These are phyloP conservation scores for human DNA, from an alignment of 2,113 vertebrate species.

Conservation along the genomic window GRCh38 chr2:181639501-181640000, in stretches of 20 bases:
- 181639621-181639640: background rate
- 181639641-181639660: background rate
- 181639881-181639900: background rate
- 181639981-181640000: background rate
- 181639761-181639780: conserved; percentile 17
- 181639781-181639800: background rate
- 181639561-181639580: background rate
- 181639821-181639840: conserved; percentile 10
- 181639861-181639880: background rate
- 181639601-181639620: background rate
- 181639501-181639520: background rate
- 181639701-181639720: background rate
- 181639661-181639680: background rate
- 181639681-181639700: background rate
- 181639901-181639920: background rate
- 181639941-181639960: conserved; percentile 34
- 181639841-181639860: conserved; percentile 8
- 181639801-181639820: background rate
- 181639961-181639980: conserved; percentile 30
- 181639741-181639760: background rate
- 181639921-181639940: background rate
- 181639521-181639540: background rate
- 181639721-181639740: background rate
- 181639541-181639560: background rate
- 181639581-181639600: background rate